Evolutionary conservation across 2,888 invertebrate species (phyloP).

Genomic region (Lamproptera curius): DNA sequence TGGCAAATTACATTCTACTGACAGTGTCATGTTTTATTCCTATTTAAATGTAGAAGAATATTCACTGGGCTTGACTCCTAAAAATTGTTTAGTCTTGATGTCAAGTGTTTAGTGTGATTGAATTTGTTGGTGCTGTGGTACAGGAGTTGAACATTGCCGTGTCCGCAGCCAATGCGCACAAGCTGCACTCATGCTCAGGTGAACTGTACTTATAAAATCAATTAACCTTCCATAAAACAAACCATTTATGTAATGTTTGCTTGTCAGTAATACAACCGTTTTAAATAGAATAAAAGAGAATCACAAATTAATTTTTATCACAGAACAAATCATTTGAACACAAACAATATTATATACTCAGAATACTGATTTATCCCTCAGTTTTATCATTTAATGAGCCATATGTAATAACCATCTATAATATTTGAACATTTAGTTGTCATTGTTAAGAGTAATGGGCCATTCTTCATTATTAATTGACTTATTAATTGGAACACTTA

Average conservation of each 20-base stretch:
- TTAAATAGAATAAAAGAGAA: too few species aligned
- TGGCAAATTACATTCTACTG: constrained; percentile 25
- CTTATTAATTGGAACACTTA: neutral
- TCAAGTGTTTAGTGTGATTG: constrained; percentile 18
- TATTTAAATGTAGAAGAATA: constrained; percentile 1
- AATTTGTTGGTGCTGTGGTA: constrained; percentile 27
- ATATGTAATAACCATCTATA: too few species aligned
- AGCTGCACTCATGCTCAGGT: constrained; percentile 30
- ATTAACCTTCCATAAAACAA: constrained; percentile 15
- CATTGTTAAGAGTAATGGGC: constrained; percentile 4
- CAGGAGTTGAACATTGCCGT: constrained; percentile 34
- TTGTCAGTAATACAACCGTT: neutral
- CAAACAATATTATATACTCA: too few species aligned
- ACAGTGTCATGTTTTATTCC: constrained; percentile 25
- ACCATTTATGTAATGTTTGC: neutral
- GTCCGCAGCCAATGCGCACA: constrained; percentile 22
- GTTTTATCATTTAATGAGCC: neutral
- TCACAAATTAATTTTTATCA: too few species aligned
- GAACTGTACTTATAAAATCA: constrained; percentile 24
- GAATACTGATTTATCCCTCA: neutral
- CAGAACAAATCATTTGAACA: too few species aligned
- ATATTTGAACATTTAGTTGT: constrained; percentile 2
- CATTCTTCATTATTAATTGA: constrained; percentile 15
- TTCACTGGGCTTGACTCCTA: neutral
- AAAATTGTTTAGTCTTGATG: neutral